Evolutionary conservation across 2,797 vertebrate species (phyloP).

Genomic region (Enteromius viviparus): DNA sequence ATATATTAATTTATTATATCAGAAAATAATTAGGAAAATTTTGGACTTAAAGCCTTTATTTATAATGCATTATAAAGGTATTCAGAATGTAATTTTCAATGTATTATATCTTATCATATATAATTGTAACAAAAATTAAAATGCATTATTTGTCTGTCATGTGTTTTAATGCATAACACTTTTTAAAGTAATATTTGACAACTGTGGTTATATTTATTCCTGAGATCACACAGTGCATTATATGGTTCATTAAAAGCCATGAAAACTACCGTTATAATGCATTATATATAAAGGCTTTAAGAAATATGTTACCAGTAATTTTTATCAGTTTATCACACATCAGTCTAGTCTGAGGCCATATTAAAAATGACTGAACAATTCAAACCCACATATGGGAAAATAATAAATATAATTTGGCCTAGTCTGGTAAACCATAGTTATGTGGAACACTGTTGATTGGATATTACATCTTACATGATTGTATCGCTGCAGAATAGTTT

Average conservation of each 20-base stretch:
- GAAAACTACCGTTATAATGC: background rate
- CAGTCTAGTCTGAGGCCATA: background rate
- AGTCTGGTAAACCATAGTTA: conserved; percentile 1
- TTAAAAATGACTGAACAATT: background rate
- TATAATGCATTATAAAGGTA: background rate
- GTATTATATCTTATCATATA: background rate
- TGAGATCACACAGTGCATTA: background rate
- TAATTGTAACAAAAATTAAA: background rate
- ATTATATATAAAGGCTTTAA: background rate
- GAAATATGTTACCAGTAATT: background rate
- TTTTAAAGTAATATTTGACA: background rate
- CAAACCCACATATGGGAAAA: background rate
- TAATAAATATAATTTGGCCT: background rate
- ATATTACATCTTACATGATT: conserved; percentile 2
- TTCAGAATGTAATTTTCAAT: background rate
- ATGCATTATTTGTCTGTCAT: background rate
- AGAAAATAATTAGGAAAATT: background rate
- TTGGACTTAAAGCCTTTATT: background rate
- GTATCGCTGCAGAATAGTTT: background rate
- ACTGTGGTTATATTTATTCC: background rate
- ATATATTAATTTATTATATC: background rate
- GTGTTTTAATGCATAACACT: background rate
- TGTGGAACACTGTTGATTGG: background rate
- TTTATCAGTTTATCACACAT: background rate
- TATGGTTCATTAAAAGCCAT: background rate